These are phyloP conservation scores for Uloborus diversus DNA, from an alignment of 1,140 invertebrate genomes.

Conservation along the genomic window DNA sequence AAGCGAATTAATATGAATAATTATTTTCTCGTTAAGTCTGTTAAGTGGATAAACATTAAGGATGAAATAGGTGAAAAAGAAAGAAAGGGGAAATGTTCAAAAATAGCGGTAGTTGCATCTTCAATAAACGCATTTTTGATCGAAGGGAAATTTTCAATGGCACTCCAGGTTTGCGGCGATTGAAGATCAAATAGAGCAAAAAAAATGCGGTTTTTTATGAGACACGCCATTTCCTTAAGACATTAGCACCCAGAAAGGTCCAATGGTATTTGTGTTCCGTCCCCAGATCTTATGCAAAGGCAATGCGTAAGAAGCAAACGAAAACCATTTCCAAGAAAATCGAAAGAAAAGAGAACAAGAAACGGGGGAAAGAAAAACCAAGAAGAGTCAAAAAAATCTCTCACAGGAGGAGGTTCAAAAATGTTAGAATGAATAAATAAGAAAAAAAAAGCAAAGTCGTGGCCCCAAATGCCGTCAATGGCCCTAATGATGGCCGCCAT, in stretches of 20 bases:
- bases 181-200: no score
- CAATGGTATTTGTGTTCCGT: constrained; percentile 30
- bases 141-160: no score
- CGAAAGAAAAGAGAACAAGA: background rate
- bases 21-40: no score
- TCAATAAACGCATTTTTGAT: no score
- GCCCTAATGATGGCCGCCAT: constrained; percentile 52
- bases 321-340: constrained; percentile 36
- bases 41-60: no score
- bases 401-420: constrained; percentile 15
- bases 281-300: constrained; percentile 35
- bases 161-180: no score
- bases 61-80: no score
- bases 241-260: constrained; percentile 19
- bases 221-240: no score
- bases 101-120: no score
- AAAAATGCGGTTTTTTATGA: no score
- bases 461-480: constrained; percentile 48
- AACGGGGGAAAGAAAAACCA: background rate
- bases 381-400: constrained; percentile 5
- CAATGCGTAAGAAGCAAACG: constrained; percentile 25
- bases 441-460: constrained; percentile 13
- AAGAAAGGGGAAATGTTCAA: no score
- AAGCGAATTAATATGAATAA: no score
- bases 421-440: constrained; percentile 13